Evolutionary conservation across 2,797 vertebrate species (phyloP).

Genomic region (Pantherophis alleghaniensis): DNA sequence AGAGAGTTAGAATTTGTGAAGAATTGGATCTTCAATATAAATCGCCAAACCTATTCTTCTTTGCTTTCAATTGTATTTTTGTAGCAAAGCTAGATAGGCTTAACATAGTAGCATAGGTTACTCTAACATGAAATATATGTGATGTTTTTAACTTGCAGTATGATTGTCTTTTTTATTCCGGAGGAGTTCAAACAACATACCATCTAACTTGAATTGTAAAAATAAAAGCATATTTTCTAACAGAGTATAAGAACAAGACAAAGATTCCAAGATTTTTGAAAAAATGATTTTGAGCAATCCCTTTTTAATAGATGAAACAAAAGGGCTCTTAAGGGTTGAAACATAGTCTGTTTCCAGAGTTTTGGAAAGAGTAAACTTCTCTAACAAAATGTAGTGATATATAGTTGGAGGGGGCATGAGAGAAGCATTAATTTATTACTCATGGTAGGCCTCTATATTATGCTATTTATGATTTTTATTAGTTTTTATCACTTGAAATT

Average conservation of each 20-base stretch:
- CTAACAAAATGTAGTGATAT: not conserved
- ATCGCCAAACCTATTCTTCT: not conserved
- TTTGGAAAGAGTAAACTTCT: not conserved
- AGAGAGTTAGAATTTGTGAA: not conserved
- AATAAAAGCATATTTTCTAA: not conserved
- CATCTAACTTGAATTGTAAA: not conserved
- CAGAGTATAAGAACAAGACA: not conserved
- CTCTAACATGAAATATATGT: not conserved
- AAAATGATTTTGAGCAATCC: not conserved
- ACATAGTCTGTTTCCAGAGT: not conserved
- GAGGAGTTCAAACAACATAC: not conserved
- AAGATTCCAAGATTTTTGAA: not conserved
- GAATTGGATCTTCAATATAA: not conserved
- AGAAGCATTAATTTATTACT: not conserved
- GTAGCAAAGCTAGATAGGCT: not conserved
- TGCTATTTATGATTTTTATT: not conserved
- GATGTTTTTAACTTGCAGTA: not conserved
- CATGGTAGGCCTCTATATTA: too few relatives aligned
- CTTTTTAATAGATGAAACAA: not conserved
- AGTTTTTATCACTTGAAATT: not conserved
- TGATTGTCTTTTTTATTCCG: not conserved
- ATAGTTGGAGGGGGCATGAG: not conserved
- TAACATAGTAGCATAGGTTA: not conserved
- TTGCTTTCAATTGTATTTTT: not conserved
- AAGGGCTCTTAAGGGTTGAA: not conserved